Evolutionary conservation across 2,888 invertebrate species (phyloP).

Genomic region (Isoperla grammatica): DNA sequence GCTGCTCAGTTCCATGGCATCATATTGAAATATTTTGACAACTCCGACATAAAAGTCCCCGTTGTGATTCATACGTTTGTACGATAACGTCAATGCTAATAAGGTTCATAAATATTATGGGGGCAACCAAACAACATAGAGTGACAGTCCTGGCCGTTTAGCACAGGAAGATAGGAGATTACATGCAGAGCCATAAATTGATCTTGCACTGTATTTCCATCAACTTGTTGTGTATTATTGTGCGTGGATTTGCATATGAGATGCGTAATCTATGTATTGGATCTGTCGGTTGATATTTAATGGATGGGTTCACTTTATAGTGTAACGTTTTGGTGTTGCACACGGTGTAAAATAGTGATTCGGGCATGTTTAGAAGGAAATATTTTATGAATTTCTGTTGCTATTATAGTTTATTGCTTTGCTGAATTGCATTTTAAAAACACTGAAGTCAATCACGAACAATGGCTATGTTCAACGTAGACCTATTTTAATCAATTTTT

Average conservation of each 20-base stretch:
- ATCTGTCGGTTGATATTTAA: not conserved
- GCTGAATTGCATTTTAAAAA: no score
- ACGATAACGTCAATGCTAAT: constrained; percentile 15
- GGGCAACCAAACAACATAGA: not conserved
- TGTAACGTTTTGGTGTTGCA: no score
- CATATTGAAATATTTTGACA: constrained; percentile 16
- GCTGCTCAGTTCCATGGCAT: not conserved
- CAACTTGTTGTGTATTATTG: constrained; percentile 9
- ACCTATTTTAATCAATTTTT: no score
- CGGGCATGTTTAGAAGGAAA: no score
- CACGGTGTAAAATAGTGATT: no score
- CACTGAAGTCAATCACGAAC: no score
- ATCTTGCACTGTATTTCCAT: constrained; percentile 5
- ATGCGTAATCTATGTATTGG: constrained; percentile 10
- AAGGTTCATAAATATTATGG: constrained; percentile 11
- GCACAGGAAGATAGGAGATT: constrained; percentile 13
- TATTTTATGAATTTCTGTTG: no score
- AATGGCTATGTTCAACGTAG: no score
- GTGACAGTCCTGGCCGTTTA: constrained; percentile 6
- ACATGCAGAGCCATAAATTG: constrained; percentile 1
- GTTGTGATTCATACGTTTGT: constrained; percentile 3
- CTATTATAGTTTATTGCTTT: no score
- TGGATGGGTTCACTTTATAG: no score
- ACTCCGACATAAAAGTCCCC: not conserved
- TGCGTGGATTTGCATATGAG: constrained; percentile 5